Conservation (phyloP, 1,140 invertebrate genomes). For the Calycopis cecrops region DNA sequence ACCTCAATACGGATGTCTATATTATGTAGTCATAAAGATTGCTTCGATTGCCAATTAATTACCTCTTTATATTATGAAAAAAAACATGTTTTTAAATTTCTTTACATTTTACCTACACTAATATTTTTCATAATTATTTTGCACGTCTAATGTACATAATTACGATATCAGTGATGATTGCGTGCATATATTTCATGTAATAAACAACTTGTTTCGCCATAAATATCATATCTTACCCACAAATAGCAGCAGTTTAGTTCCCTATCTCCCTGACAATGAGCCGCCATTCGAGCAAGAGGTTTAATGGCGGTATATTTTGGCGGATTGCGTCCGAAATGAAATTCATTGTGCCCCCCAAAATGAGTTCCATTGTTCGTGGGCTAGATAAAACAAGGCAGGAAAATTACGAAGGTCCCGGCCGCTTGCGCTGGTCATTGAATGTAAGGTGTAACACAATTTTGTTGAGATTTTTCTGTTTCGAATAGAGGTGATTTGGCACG, state of each 20-base stretch:
- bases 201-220: too few species aligned
- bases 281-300: conserved; percentile 30
- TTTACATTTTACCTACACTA: too few species aligned
- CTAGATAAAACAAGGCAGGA: conserved; percentile 46
- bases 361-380: conserved; percentile 38
- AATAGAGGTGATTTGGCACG: conserved; percentile 9
- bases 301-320: conserved; percentile 54
- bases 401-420: conserved; percentile 45
- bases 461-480: conserved; percentile 28
- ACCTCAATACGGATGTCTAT: too few species aligned
- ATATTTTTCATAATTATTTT: too few species aligned
- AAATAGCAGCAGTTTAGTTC: conserved; percentile 37
- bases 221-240: conserved; percentile 19
- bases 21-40: too few species aligned
- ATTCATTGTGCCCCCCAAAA: conserved; percentile 41
- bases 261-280: conserved; percentile 25
- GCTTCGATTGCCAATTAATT: too few species aligned
- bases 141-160: too few species aligned
- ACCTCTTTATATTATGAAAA: too few species aligned
- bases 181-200: too few species aligned
- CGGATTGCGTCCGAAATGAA: conserved; percentile 40
- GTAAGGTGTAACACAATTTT: conserved; percentile 45
- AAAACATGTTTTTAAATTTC: too few species aligned
- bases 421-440: conserved; percentile 49
- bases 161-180: too few species aligned